Evolutionary conservation across 2,888 invertebrate species (phyloP).

Genomic region (Pterobdella sp.): DNA sequence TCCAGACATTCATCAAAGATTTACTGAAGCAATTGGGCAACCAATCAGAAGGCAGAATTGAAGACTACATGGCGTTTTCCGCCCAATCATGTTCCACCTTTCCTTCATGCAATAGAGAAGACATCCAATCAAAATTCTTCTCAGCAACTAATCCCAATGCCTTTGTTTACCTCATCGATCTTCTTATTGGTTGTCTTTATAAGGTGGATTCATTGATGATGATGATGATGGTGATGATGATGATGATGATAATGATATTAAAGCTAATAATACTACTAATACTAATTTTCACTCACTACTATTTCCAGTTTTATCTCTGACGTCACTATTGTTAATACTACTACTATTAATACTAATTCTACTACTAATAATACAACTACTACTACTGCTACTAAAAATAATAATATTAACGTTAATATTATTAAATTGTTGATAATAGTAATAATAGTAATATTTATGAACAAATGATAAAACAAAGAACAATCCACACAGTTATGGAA

Average conservation of each 20-base stretch:
- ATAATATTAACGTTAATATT: too few species aligned
- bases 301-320: too few species aligned
- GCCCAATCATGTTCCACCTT: background rate
- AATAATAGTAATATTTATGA: too few species aligned
- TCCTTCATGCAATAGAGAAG: background rate
- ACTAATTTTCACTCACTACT: too few species aligned
- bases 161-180: background rate
- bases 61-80: background rate
- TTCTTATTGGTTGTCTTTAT: background rate
- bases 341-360: too few species aligned
- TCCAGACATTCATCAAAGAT: background rate
- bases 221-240: constrained; percentile 14
- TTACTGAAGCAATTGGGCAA: background rate
- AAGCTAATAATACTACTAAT: background rate
- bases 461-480: too few species aligned
- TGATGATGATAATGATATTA: constrained; percentile 6
- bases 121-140: background rate
- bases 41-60: too few species aligned
- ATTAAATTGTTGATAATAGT: too few species aligned
- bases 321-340: too few species aligned
- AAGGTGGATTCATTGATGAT: background rate
- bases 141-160: background rate
- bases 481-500: too few species aligned
- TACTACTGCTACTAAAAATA: too few species aligned
- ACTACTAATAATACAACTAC: too few species aligned